phyloP scores from a whole-genome alignment of 1,140 invertebrate genomes.

The Sitophilus oryzae region DNA sequence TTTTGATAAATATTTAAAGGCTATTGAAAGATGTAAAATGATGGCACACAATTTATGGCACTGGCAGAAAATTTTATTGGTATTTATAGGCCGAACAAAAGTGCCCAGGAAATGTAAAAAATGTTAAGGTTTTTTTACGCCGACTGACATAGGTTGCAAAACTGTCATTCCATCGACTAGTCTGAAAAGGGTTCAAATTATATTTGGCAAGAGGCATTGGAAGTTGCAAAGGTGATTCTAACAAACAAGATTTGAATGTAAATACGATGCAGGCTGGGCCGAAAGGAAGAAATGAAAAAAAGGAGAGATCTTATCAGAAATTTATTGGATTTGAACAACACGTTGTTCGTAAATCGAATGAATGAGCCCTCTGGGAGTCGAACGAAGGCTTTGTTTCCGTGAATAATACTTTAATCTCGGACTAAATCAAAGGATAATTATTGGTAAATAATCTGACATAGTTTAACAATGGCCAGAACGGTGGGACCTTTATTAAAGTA shows the following conservation, averaged over 20 bases:
- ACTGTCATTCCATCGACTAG: neutral
- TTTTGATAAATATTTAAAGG: no score
- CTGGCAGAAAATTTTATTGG: no score
- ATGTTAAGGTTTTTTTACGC: neutral
- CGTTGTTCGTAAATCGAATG: no score
- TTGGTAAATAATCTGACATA: conserved; percentile 7
- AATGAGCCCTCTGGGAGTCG: neutral
- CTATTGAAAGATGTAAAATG: no score
- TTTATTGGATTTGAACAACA: neutral
- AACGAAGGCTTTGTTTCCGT: neutral
- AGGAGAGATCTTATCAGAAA: neutral
- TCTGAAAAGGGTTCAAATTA: neutral
- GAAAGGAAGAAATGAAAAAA: neutral
- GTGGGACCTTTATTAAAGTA: conserved; percentile 5
- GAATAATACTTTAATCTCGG: neutral
- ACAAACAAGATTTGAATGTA: neutral
- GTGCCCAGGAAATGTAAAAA: no score
- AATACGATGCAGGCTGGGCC: neutral
- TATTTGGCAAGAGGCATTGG: neutral
- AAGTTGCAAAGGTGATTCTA: neutral
- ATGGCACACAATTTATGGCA: no score
- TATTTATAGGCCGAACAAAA: no score
- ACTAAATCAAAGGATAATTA: conserved; percentile 12
- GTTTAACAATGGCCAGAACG: neutral
- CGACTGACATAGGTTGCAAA: neutral